These are phyloP conservation scores for Pteropus alecto DNA, from an alignment of 2,113 vertebrate species.

Conservation along the genomic window DNA sequence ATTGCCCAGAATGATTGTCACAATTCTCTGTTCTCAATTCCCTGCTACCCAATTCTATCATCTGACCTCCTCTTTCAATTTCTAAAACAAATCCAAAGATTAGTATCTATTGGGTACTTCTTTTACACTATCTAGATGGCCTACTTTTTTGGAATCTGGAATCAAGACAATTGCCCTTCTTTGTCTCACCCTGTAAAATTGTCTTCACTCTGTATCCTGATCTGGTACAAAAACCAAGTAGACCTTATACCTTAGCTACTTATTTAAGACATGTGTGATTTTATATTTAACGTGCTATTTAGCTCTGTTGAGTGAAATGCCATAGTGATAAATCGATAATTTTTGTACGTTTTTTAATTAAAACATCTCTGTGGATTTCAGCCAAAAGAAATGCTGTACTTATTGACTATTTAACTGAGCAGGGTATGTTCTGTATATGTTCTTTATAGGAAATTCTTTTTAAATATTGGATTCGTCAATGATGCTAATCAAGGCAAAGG, in stretches of 20 bases:
- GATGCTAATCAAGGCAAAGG: background rate
- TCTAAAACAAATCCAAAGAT: background rate
- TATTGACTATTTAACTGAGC: background rate
- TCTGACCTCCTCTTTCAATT: background rate
- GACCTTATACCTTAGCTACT: background rate
- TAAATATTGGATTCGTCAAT: background rate
- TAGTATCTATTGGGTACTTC: background rate
- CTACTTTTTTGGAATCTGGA: background rate
- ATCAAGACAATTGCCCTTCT: background rate
- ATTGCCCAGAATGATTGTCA: background rate
- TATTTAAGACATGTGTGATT: background rate
- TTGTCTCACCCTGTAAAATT: background rate
- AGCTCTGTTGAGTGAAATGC: background rate
- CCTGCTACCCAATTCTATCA: background rate
- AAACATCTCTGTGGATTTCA: background rate
- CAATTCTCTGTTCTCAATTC: background rate
- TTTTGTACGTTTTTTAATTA: background rate
- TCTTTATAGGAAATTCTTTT: background rate
- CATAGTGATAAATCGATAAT: background rate
- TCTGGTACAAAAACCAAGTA: background rate
- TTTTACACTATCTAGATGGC: background rate
- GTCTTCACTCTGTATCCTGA: background rate
- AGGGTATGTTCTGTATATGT: background rate
- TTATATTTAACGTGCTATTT: background rate
- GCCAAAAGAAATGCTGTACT: background rate